Evolutionary conservation across 2,113 vertebrate genomes (phyloP).

Genomic region (Myocastor coypus): DNA sequence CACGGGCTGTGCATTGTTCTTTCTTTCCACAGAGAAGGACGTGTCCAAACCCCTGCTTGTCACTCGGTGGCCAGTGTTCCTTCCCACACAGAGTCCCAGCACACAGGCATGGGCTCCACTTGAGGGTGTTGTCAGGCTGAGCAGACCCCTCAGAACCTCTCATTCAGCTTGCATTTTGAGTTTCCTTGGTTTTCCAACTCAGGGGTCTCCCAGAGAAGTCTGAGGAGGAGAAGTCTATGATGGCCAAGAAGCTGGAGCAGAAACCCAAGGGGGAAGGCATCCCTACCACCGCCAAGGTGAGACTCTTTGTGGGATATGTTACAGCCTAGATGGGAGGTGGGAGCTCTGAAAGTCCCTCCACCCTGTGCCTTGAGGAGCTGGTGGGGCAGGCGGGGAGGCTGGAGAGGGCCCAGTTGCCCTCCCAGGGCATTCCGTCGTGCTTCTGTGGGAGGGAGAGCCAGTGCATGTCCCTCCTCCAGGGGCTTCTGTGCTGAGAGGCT

Average conservation of each 20-base stretch:
- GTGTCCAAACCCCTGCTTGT: not conserved
- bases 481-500: not conserved
- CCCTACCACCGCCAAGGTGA: constrained; percentile 97
- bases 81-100: not conserved
- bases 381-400: accelerated
- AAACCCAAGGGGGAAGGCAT: constrained; percentile 95
- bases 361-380: not conserved
- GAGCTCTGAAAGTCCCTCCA: not conserved
- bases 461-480: accelerated
- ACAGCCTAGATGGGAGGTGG: no score
- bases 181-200: constrained; percentile 2
- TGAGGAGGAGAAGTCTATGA: constrained; percentile 93
- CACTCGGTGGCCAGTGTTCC: accelerated
- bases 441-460: not conserved
- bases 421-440: no score
- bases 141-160: not conserved
- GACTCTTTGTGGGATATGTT: accelerated
- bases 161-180: not conserved
- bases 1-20: not conserved
- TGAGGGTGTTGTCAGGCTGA: not conserved
- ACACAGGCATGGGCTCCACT: no score
- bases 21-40: not conserved
- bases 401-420: no score
- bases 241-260: constrained; percentile 95
- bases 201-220: constrained; percentile 93